phyloP scores from a whole-genome alignment of 2,113 vertebrate genomes.

The Mustela lutreola region DNA sequence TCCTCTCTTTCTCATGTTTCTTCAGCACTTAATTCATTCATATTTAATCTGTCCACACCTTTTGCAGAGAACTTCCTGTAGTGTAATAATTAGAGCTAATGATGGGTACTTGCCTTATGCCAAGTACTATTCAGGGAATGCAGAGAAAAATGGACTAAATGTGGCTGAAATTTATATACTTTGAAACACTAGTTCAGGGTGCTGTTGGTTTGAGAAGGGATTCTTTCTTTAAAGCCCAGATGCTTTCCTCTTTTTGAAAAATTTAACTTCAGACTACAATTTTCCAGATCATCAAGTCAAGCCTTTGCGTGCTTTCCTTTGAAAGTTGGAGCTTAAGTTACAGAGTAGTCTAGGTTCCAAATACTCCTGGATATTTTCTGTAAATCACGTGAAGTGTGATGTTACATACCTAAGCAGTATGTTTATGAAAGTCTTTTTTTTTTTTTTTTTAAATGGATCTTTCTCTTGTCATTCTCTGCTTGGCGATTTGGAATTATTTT shows the following conservation, averaged over 20 bases:
- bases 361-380: not conserved
- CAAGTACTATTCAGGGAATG: not conserved
- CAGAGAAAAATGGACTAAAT: not conserved
- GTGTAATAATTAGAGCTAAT: not conserved
- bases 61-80: not conserved
- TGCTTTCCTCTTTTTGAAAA: not conserved
- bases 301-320: not conserved
- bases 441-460: not conserved
- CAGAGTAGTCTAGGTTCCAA: not conserved
- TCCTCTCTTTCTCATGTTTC: not conserved
- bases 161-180: not conserved
- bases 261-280: not conserved
- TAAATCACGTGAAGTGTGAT: not conserved
- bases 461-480: not conserved
- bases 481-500: not conserved
- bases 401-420: not conserved
- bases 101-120: not conserved
- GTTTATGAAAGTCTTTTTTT: not conserved
- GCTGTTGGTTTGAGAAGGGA: not conserved
- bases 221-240: not conserved
- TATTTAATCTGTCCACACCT: not conserved
- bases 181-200: conserved; percentile 14
- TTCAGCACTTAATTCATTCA: not conserved
- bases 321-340: not conserved
- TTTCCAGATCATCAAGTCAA: not conserved